Evolutionary conservation across 1,140 invertebrate genomes (phyloP).

Genomic region (Xylocopa sonorina): DNA sequence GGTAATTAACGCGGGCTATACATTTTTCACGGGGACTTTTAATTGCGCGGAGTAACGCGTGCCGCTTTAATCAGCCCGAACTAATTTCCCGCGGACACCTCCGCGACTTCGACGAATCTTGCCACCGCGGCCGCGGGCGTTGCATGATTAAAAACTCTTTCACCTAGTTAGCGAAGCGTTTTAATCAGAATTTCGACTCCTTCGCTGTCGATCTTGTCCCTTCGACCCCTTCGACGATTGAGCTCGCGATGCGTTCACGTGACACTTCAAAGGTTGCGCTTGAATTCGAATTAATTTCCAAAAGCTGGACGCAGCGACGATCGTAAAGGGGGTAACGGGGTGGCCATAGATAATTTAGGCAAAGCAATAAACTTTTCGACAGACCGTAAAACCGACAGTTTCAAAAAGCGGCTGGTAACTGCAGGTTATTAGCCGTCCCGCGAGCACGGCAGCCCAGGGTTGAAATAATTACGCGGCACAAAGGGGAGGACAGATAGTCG

Average conservation of each 20-base stretch:
- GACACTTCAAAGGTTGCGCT: no score
- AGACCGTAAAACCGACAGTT: slow-evolving; percentile 18
- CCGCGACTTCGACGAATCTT: slow-evolving; percentile 15
- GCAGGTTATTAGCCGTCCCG: slow-evolving; percentile 16
- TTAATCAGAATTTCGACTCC: background rate
- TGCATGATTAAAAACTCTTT: slow-evolving; percentile 34
- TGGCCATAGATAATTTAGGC: background rate
- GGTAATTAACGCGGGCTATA: slow-evolving; percentile 27
- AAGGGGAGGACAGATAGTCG: slow-evolving; percentile 10
- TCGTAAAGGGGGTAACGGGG: background rate
- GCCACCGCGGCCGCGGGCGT: no score
- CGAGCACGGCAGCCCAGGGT: background rate
- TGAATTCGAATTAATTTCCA: no score
- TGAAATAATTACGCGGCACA: background rate
- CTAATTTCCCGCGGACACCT: slow-evolving; percentile 1
- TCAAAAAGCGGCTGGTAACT: background rate
- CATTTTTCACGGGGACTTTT: slow-evolving; percentile 36
- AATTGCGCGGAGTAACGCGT: slow-evolving; percentile 7
- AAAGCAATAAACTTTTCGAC: background rate
- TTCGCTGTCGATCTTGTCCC: no score
- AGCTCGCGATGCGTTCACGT: no score
- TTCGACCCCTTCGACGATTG: no score
- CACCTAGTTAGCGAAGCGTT: background rate
- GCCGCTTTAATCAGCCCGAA: slow-evolving; percentile 26
- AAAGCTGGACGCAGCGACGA: no score